Evolutionary conservation across 2,113 vertebrate species (phyloP), one percentile per base, ranked within the genome.

Genomic region (Urocynchramus pylzowi): DNA sequence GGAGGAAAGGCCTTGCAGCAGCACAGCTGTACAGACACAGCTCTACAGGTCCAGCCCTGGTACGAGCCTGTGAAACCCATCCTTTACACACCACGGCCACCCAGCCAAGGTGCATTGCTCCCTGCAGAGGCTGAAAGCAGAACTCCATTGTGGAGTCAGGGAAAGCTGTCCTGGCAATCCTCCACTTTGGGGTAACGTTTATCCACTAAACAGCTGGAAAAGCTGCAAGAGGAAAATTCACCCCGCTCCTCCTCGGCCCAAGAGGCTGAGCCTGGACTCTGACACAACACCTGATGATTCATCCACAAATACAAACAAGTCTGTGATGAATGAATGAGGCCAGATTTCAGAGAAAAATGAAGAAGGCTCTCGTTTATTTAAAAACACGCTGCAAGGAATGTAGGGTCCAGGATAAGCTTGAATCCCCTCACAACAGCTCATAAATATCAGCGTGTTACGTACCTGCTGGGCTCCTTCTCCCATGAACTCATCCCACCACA

Each of bases 21-120:
- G 26, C 28, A 31, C 37, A 41, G 33, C 28, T 33, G 39, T 1
- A 50, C 33, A n/a, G 6, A 11, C 27, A 16, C 28, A 33, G 28
- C 28, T 73, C 53, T 52, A 47, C 3, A 7, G 37, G 9, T 10
- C 59, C 2, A 0, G 9, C 31, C 35, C 42, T 39, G 54, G 13
- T 10, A 49, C 0, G 4, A 59, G 39, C 39, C 39, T 2, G 8
- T 27, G 31, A 74, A 82, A 1, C 1, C 18, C 41, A 65, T 5
- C 52, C 8, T 13, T 60, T 57, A 27, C 14, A 71, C 3, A 14
- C n/a, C 53, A 47, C 4, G 4, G 6, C 19, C 23, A 63, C 18
- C 44, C 28, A 42, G 14, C 11, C 1, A 7, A 71, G 47, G 42
- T n/a, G 52, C n/a, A 18, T 2, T 28, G n/a, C 13, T 59, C 44